Conservation (phyloP, 53 echinoderm and acorn worm species). For the Stichopus horrens region DNA sequence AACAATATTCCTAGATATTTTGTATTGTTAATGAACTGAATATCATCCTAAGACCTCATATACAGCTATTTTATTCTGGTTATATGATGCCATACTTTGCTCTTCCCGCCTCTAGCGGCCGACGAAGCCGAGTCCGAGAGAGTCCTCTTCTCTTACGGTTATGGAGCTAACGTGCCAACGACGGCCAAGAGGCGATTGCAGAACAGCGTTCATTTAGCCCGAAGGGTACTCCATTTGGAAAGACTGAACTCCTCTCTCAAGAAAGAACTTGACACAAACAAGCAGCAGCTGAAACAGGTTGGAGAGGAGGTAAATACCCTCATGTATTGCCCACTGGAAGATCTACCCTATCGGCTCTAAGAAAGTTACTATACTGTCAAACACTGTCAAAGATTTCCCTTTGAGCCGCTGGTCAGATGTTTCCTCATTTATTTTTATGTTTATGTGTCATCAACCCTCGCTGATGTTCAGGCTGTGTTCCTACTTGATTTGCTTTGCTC, state of each 20-base stretch:
- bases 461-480: too few species aligned
- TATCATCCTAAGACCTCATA: too few species aligned
- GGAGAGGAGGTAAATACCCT: conserved; percentile 74
- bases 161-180: conserved; percentile 95
- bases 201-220: conserved; percentile 93
- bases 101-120: conserved; percentile 8
- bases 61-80: too few species aligned
- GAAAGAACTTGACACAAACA: conserved; percentile 71
- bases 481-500: too few species aligned
- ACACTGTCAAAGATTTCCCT: background rate
- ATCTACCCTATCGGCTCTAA: background rate
- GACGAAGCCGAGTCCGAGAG: conserved; percentile 74
- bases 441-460: too few species aligned
- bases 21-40: too few species aligned
- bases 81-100: too few species aligned
- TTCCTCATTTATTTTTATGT: background rate
- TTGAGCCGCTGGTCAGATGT: background rate
- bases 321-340: background rate
- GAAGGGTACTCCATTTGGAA: conserved; percentile 83
- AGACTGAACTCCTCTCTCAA: conserved; percentile 74
- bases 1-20: too few species aligned
- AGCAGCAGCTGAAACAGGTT: conserved; percentile 75
- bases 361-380: background rate
- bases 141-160: conserved; percentile 95
- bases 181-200: conserved; percentile 92